A percentile compares a stretch with the other conserved stretches of the same genome.
Conservation (phyloP, 2,113 vertebrate genomes). For the Indicator indicator region DNA sequence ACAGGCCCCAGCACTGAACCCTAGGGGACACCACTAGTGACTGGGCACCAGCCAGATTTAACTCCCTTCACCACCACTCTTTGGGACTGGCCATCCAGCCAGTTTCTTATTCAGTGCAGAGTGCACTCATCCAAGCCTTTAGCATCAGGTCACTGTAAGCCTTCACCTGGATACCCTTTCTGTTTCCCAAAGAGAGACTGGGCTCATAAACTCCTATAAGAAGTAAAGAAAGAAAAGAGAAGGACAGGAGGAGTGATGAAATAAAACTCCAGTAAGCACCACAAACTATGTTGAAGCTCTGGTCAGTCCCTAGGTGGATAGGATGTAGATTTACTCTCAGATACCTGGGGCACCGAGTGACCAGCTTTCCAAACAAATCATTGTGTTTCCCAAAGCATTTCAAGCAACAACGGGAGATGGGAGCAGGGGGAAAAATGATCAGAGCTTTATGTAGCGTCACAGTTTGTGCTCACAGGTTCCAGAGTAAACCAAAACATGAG, state of each 20-base stretch:
- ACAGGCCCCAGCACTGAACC: too few species aligned
- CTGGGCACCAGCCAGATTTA: too few species aligned
- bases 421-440: neutral
- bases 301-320: neutral
- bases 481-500: neutral
- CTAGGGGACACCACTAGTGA: too few species aligned
- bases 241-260: neutral
- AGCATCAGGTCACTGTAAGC: neutral
- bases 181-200: neutral
- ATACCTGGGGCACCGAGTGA: neutral
- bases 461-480: neutral
- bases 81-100: too few species aligned
- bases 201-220: neutral
- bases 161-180: neutral
- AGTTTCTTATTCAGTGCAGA: too few species aligned
- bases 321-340: neutral
- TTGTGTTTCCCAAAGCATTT: neutral
- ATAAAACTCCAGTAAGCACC: neutral
- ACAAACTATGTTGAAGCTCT: neutral
- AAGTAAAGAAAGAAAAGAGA: neutral
- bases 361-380: neutral
- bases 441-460: neutral
- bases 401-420: neutral
- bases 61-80: too few species aligned
- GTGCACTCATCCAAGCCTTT: neutral